Evolutionary conservation across 2,888 invertebrate species (phyloP), one percentile per base, ranked within the genome.

Genomic region (Lymantria monacha): DNA sequence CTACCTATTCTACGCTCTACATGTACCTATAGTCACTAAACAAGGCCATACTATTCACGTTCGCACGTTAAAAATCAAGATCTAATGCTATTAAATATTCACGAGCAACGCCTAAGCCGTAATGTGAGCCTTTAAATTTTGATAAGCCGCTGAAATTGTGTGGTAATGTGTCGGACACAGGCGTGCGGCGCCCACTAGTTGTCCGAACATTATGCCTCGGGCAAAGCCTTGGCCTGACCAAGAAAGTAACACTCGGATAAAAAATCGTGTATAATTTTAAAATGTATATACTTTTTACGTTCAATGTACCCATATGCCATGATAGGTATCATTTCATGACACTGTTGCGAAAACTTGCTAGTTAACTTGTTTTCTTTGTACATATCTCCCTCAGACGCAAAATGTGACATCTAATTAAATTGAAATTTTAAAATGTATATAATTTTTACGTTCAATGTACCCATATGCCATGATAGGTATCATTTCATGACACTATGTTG

Each of bases 81-180:
- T 41, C 43, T 55, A 49, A 55, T 12, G 42, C 41, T 49, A 14
- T 42, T 53, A 48, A 61, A 59, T 66, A 69, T 61, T 59, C 61
- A 59, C 46, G 43, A 56, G 61, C 44, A 56, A 58, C 47, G 51
- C 55, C 53, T 61, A 66, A 67, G 49, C 59, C 5, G 52, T 63
- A 66, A 69, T 67, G 52, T 52, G 51, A 48, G 72, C 72, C 72
- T 73, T 79, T 75, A 76, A 78, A 73, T 80, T n/a, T 81, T 76
- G 78, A 82, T 83, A 84, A 77, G 79, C 79, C 81, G 79, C 73
- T 75, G 78, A 85, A 85, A 85, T 84, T 76, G 81, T 80, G 81
- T 83, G 83, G 84, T 85, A 87, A 86, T 85, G 81, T 82, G 83
- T 79, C 70, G 72, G 79, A 81, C 81, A 80, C 64, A 76, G 67